These are phyloP conservation scores for Nemoura dubitans DNA, from an alignment of 2,888 invertebrate genomes.

Conservation along the genomic window DNA sequence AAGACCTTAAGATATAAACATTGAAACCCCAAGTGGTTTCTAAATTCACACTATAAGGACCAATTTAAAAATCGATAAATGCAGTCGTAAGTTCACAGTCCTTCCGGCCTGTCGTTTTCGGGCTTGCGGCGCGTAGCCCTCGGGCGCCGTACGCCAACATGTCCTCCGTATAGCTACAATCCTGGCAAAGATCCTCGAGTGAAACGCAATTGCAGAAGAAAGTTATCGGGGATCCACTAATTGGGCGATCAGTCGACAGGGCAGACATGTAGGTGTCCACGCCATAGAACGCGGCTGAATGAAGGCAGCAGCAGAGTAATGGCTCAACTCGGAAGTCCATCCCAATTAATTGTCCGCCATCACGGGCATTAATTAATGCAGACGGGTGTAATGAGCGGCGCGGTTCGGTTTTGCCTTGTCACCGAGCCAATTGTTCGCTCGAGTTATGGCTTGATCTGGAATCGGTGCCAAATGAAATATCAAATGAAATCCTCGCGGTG, in stretches of 20 bases:
- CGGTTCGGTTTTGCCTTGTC: not conserved
- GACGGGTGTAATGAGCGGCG: not conserved
- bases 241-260: not conserved
- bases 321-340: not conserved
- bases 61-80: no score
- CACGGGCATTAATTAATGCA: not conserved
- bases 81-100: no score
- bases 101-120: no score
- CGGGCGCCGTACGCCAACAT: not conserved
- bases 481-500: no score
- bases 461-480: not conserved
- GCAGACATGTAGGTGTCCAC: not conserved
- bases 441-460: not conserved
- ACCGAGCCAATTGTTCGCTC: not conserved
- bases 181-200: no score
- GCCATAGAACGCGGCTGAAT: not conserved
- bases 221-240: not conserved
- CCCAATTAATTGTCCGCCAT: not conserved
- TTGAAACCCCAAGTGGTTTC: no score
- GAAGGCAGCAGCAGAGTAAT: no score
- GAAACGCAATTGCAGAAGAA: not conserved
- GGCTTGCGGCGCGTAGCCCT: not conserved
- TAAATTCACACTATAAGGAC: no score
- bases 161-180: no score
- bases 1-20: no score